These are phyloP conservation scores for Centroberyx gerrardi DNA, from an alignment of 2,797 vertebrate species.

Conservation along the genomic window DNA sequence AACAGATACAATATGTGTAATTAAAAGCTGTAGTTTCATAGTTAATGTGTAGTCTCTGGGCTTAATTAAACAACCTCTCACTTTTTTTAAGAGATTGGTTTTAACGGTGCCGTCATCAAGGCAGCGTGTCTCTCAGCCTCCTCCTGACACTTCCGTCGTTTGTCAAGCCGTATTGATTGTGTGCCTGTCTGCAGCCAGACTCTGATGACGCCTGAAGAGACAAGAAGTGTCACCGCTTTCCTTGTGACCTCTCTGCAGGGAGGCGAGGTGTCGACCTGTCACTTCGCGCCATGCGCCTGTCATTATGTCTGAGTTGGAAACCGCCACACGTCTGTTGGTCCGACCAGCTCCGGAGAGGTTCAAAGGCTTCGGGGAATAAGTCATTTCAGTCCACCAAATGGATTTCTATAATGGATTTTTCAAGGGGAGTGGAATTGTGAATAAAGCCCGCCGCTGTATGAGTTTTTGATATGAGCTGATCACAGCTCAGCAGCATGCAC, in stretches of 20 bases:
- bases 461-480: conserved; percentile 73
- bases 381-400: conserved; percentile 73
- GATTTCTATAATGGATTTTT: conserved; percentile 80
- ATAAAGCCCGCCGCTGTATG: conserved; percentile 51
- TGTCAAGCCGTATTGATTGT: conserved; percentile 59
- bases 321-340: conserved; percentile 47
- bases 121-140: conserved; percentile 14
- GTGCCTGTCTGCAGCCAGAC: conserved; percentile 15
- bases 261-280: conserved; percentile 64
- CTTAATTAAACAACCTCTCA: conserved; percentile 27
- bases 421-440: conserved; percentile 73
- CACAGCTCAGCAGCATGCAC: conserved; percentile 53
- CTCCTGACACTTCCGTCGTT: conserved; percentile 30
- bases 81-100: conserved; percentile 21
- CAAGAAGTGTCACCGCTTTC: conserved; percentile 48
- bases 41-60: conserved; percentile 8
- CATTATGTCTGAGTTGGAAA: conserved; percentile 58
- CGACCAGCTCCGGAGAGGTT: conserved; percentile 60
- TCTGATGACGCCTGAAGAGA: conserved; percentile 45
- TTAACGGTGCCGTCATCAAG: neutral
- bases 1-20: conserved; percentile 41
- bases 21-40: conserved; percentile 53
- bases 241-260: conserved; percentile 54
- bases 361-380: conserved; percentile 74
- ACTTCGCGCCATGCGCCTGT: conserved; percentile 53